A percentile compares a stretch with the other conserved stretches of the same genome.
Evolutionary conservation across 2,113 vertebrate genomes (phyloP).

Genomic region (Dromiciops gliroides): DNA sequence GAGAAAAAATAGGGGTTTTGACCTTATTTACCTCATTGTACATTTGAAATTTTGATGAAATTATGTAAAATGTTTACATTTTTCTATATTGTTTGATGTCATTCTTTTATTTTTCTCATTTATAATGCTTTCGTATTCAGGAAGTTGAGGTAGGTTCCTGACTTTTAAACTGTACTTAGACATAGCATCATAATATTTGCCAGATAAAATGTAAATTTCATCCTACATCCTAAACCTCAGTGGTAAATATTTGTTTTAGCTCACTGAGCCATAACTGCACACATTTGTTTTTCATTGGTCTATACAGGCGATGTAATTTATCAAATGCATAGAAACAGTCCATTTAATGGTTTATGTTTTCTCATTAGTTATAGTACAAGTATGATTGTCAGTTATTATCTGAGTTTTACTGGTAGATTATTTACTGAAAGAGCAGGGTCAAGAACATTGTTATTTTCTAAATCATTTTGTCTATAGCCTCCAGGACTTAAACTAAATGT

Average conservation of each 20-base stretch:
- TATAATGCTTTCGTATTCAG: slow-evolving; percentile 86
- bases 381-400: slow-evolving; percentile 76
- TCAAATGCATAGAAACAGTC: slow-evolving; percentile 73
- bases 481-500: slow-evolving; percentile 74
- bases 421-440: slow-evolving; percentile 73
- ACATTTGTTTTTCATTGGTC: slow-evolving; percentile 64
- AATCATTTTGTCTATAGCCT: slow-evolving; percentile 75
- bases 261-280: slow-evolving; percentile 58
- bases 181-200: slow-evolving; percentile 62
- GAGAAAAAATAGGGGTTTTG: slow-evolving; percentile 38
- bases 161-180: slow-evolving; percentile 80
- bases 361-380: slow-evolving; percentile 78
- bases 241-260: slow-evolving; percentile 71
- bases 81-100: slow-evolving; percentile 79
- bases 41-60: slow-evolving; percentile 65
- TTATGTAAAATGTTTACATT: slow-evolving; percentile 77
- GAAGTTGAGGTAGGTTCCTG: slow-evolving; percentile 88
- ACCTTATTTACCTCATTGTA: slow-evolving; percentile 66
- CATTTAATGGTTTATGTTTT: slow-evolving; percentile 75
- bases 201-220: slow-evolving; percentile 61
- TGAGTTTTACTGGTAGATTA: slow-evolving; percentile 75
- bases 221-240: slow-evolving; percentile 52
- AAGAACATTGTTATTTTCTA: slow-evolving; percentile 70
- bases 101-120: slow-evolving; percentile 84
- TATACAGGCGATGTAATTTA: slow-evolving; percentile 69